Conservation (phyloP, 1,140 invertebrate species). For the Anastatus disparis region DNA sequence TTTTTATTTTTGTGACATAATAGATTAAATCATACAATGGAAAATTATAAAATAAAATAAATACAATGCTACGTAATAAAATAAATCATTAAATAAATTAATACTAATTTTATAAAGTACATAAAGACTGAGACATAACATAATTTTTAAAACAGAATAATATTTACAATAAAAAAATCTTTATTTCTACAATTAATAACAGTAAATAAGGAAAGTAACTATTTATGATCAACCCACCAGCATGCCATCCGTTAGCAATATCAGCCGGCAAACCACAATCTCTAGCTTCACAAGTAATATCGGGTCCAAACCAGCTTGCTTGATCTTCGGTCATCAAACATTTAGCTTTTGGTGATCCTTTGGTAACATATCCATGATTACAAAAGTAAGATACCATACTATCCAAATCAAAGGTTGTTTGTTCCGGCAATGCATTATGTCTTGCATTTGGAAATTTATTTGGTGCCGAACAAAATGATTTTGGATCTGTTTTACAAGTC, state of each 20-base stretch:
- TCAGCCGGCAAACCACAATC: conserved; percentile 87
- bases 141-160: too few species aligned
- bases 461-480: conserved; percentile 85
- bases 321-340: conserved; percentile 87
- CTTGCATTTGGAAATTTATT: conserved; percentile 88
- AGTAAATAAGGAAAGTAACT: too few species aligned
- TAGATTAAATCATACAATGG: too few species aligned
- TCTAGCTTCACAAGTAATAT: conserved; percentile 93
- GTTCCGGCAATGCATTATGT: conserved; percentile 85
- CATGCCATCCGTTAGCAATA: conserved; percentile 90
- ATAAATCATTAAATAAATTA: too few species aligned
- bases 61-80: too few species aligned
- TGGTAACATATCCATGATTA: conserved; percentile 86
- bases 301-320: conserved; percentile 90
- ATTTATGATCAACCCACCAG: too few species aligned
- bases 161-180: too few species aligned
- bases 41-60: too few species aligned
- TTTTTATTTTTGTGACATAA: too few species aligned
- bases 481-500: conserved; percentile 88
- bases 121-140: too few species aligned
- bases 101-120: too few species aligned
- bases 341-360: conserved; percentile 87
- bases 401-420: conserved; percentile 84
- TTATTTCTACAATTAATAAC: too few species aligned
- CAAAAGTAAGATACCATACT: conserved; percentile 92